Evolutionary conservation across 2,113 vertebrate species (phyloP), one percentile per base, ranked within the genome.

Genomic region (Lagopus leucura): DNA sequence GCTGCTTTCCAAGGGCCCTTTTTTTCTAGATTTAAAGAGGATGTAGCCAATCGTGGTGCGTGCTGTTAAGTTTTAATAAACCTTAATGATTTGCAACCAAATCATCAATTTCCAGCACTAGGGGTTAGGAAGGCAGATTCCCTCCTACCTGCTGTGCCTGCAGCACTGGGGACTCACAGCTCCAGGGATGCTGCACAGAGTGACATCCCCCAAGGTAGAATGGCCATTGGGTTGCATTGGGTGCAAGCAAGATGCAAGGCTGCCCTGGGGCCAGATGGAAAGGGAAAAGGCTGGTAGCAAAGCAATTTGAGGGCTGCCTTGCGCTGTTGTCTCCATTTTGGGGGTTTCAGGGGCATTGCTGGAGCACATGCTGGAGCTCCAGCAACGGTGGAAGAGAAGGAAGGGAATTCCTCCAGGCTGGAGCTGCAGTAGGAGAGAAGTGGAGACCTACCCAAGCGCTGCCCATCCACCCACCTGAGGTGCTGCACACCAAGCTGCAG

Each of bases 291-390:
- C 25, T 76, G 82, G 12, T 18, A 32, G 50, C 43, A 52, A 42
- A 87, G 55, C 9, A 32, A 64, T 3, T 11, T 42, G 24, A 24
- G 30, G 16, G 18, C 38, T 83, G 82, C 36, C 42, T 54, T 2
- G 0, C 0, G 0, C n/a, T 34, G 17, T 43, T 1, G 0, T 22
- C 11, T 42, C 25, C 0, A 0, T 4, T 0, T 0, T n/a, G 48
- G 52, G 8, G 52, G 27, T 15, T 18, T 79, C 66, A 75, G 0
- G 0, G 57, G 72, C 36, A 34, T 38, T 0, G 0, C 27, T 0
- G 1, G 64, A 58, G 18, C 4, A 0, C 12, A 24, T 8, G 36
- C 36, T 38, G 36, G 63, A 58, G 32, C 13, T 47, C 3, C 0
- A 8, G 13, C 38, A 1, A 38, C 0, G 1, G 42, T 30, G 52